Percentiles rank a stretch among this genome's conserved stretches.
phyloP scores from a whole-genome alignment of 2,888 invertebrate genomes.

The Diarsia dahlii region DNA sequence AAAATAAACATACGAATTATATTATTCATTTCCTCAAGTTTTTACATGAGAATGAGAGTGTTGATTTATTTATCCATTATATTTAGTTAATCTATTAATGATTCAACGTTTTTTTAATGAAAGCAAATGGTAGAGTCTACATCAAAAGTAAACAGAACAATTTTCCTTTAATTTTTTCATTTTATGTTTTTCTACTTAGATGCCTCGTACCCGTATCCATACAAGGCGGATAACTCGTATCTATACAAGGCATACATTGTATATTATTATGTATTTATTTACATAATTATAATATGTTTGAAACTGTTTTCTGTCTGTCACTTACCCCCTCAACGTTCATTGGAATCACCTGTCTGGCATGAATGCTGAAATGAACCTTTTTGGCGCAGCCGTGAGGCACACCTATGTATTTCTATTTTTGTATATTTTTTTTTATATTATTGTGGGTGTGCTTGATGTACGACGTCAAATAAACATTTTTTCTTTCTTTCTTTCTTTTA shows the following conservation, averaged over 20 bases:
- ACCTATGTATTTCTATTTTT: too few relatives aligned
- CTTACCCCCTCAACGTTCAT: too few relatives aligned
- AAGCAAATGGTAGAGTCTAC: slow-evolving; percentile 8
- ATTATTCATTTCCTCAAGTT: slow-evolving; percentile 18
- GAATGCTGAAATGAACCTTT: too few relatives aligned
- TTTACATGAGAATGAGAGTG: slow-evolving; percentile 21
- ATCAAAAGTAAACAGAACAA: neutral
- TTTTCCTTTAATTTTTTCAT: neutral
- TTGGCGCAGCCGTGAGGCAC: too few relatives aligned
- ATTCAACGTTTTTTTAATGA: neutral
- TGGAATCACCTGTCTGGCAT: too few relatives aligned
- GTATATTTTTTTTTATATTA: too few relatives aligned
- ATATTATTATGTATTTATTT: too few relatives aligned
- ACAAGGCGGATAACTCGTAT: neutral
- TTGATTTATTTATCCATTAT: slow-evolving; percentile 19
- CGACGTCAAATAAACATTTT: too few relatives aligned
- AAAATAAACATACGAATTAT: slow-evolving; percentile 8
- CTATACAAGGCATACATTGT: neutral
- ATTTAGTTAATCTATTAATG: slow-evolving; percentile 8
- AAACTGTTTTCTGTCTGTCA: too few relatives aligned
- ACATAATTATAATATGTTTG: too few relatives aligned
- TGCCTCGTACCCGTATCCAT: neutral
- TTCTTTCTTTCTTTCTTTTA: too few relatives aligned
- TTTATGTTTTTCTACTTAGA: neutral
- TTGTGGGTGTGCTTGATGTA: too few relatives aligned